A percentile compares a stretch with the other conserved stretches of the same genome.
phyloP scores from a whole-genome alignment of 2,888 invertebrate species.

The Cerastoderma edule region DNA sequence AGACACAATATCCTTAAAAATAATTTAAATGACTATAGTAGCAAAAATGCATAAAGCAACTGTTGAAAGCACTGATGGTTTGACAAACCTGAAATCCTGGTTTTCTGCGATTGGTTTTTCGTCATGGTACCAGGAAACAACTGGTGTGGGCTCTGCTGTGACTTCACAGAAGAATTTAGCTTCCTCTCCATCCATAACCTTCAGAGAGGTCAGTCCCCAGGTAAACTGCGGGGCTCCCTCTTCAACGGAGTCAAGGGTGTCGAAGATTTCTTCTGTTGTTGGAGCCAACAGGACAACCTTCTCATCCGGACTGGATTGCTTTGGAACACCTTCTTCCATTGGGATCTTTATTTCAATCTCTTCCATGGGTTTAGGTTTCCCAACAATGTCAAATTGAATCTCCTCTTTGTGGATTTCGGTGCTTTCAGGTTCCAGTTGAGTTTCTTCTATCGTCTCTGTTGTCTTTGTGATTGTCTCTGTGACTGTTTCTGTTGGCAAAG shows the following conservation, averaged over 20 bases:
- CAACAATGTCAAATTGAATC: constrained; percentile 62
- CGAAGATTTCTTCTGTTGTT: constrained; percentile 65
- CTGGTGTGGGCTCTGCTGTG: constrained; percentile 76
- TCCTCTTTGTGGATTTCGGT: constrained; percentile 61
- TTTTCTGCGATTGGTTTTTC: constrained; percentile 86
- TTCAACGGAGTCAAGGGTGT: constrained; percentile 82
- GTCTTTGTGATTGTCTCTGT: constrained; percentile 33
- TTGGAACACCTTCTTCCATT: constrained; percentile 55
- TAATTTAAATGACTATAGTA: too few relatives aligned
- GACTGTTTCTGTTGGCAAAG: constrained; percentile 54
- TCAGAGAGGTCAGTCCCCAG: constrained; percentile 89
- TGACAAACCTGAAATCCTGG: constrained; percentile 72
- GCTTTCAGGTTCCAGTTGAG: constrained; percentile 52
- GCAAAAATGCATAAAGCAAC: too few relatives aligned
- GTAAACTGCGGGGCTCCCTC: constrained; percentile 91
- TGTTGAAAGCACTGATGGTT: neutral
- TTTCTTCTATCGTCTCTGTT: constrained; percentile 60
- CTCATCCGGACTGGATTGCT: constrained; percentile 55
- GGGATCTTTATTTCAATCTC: constrained; percentile 62
- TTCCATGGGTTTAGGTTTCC: constrained; percentile 58
- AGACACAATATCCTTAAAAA: too few relatives aligned
- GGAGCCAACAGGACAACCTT: constrained; percentile 48
- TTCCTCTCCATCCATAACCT: constrained; percentile 96
- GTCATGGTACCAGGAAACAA: constrained; percentile 94
- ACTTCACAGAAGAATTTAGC: constrained; percentile 86